Evolutionary conservation across 2,888 invertebrate genomes (phyloP).

Genomic region (Pseudococcus viburni): DNA sequence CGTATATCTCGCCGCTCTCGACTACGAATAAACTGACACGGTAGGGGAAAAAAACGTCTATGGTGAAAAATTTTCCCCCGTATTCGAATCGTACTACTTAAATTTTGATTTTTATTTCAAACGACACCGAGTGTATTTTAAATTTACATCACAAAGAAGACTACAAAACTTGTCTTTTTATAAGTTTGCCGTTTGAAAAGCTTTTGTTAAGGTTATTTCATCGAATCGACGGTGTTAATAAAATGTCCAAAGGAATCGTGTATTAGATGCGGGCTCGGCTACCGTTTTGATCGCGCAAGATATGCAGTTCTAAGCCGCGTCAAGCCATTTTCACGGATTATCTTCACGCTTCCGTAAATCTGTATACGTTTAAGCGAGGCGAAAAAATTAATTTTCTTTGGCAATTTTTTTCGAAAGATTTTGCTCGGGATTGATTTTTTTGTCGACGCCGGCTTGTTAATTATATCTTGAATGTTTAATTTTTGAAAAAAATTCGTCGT

Average conservation of each 20-base stretch:
- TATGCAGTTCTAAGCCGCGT: not conserved
- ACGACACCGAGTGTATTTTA: constrained; percentile 9
- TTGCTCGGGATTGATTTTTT: constrained; percentile 2
- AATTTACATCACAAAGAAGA: constrained; percentile 8
- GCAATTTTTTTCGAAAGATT: not conserved
- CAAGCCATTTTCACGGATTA: constrained; percentile 6
- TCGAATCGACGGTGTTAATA: constrained; percentile 16
- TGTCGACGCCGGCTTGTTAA: not conserved
- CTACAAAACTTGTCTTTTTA: constrained; percentile 18
- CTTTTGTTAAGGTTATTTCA: constrained; percentile 25
- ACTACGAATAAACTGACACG: not conserved
- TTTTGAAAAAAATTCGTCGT: not conserved
- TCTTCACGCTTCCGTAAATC: constrained; percentile 1
- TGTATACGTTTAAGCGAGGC: not conserved
- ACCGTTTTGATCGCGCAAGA: constrained; percentile 4
- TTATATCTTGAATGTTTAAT: not conserved
- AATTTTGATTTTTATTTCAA: constrained; percentile 11
- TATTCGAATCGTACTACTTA: not conserved
- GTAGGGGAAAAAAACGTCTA: not conserved
- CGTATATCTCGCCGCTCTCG: not conserved
- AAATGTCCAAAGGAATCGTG: constrained; percentile 16
- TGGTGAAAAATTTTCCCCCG: not conserved
- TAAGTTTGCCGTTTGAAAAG: not conserved
- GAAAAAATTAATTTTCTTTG: constrained; percentile 18
- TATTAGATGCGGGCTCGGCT: constrained; percentile 20